These are phyloP conservation scores for Philotrypesis tridentata DNA, from an alignment of 1,140 invertebrate species.

Conservation along the genomic window DNA sequence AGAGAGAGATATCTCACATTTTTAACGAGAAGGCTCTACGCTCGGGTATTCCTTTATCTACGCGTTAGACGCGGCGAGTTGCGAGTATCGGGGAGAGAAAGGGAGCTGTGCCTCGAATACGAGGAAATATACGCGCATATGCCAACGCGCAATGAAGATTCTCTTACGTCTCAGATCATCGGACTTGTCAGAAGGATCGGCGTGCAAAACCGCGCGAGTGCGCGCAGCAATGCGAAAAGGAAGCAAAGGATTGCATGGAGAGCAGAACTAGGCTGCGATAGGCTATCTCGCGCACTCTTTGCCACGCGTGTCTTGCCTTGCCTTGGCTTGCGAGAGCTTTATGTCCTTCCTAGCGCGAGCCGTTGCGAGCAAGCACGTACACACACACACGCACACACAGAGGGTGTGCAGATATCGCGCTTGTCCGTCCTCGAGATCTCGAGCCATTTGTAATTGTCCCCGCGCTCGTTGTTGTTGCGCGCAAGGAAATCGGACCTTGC, in stretches of 20 bases:
- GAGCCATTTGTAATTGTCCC: slow-evolving; percentile 61
- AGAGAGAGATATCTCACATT: slow-evolving; percentile 62
- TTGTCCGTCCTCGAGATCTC: slow-evolving; percentile 55
- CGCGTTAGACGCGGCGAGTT: not conserved
- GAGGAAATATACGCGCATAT: too few relatives aligned
- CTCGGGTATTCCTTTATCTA: slow-evolving; percentile 68
- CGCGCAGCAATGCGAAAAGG: too few relatives aligned
- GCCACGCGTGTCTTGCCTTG: slow-evolving; percentile 60
- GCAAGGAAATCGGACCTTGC: slow-evolving; percentile 53
- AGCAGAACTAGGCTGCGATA: slow-evolving; percentile 55
- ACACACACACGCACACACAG: slow-evolving; percentile 51
- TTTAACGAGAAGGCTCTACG: slow-evolving; percentile 73
- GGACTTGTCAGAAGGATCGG: too few relatives aligned
- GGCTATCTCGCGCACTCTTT: slow-evolving; percentile 73
- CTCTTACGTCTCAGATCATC: too few relatives aligned
- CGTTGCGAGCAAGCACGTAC: slow-evolving; percentile 52
- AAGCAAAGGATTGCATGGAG: not conserved
- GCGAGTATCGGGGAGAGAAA: slow-evolving; percentile 36
- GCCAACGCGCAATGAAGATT: too few relatives aligned
- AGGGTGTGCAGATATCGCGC: slow-evolving; percentile 56
- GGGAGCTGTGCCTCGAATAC: too few relatives aligned
- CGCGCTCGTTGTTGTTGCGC: not conserved
- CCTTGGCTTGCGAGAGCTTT: slow-evolving; percentile 47
- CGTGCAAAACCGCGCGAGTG: too few relatives aligned
- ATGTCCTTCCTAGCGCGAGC: slow-evolving; percentile 54